These are phyloP conservation scores for Cryptophagus acutangulus DNA, from an alignment of 2,888 invertebrate species.

Conservation along the genomic window DNA sequence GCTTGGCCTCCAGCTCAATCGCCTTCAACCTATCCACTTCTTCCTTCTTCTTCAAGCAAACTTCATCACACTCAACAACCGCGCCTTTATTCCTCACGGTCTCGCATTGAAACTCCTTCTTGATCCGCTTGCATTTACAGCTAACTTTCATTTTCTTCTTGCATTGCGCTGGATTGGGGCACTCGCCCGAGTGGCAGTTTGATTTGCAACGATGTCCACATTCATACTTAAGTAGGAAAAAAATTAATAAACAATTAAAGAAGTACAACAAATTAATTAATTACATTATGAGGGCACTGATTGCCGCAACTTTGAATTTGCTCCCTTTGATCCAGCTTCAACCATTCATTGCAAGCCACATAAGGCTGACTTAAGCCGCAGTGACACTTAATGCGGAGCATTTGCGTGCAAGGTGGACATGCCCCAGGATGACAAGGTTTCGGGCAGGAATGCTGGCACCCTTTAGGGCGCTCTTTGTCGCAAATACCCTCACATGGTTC, in stretches of 20 bases:
- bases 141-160: slow-evolving; percentile 72
- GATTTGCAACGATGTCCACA: slow-evolving; percentile 81
- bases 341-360: slow-evolving; percentile 67
- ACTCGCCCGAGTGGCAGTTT: slow-evolving; percentile 69
- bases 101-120: slow-evolving; percentile 68
- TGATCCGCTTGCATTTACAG: slow-evolving; percentile 74
- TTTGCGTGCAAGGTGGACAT: slow-evolving; percentile 70
- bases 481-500: slow-evolving; percentile 59
- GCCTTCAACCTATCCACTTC: slow-evolving; percentile 53
- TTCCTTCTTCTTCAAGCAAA: slow-evolving; percentile 57
- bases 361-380: slow-evolving; percentile 75
- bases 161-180: slow-evolving; percentile 64
- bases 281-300: slow-evolving; percentile 78
- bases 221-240: slow-evolving; percentile 53
- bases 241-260: background rate
- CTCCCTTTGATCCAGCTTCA: slow-evolving; percentile 50
- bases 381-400: slow-evolving; percentile 71
- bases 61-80: slow-evolving; percentile 58
- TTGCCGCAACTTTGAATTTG: slow-evolving; percentile 63
- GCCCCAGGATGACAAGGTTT: slow-evolving; percentile 66
- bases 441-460: slow-evolving; percentile 70
- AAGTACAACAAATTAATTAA: slow-evolving; percentile 25
- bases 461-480: slow-evolving; percentile 59
- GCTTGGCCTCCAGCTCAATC: slow-evolving; percentile 54
- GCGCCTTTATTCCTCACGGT: slow-evolving; percentile 51